Evolutionary conservation across 2,797 vertebrate species (phyloP), one percentile per base, ranked within the genome.

Genomic region (Tauraco hartlaubi): DNA sequence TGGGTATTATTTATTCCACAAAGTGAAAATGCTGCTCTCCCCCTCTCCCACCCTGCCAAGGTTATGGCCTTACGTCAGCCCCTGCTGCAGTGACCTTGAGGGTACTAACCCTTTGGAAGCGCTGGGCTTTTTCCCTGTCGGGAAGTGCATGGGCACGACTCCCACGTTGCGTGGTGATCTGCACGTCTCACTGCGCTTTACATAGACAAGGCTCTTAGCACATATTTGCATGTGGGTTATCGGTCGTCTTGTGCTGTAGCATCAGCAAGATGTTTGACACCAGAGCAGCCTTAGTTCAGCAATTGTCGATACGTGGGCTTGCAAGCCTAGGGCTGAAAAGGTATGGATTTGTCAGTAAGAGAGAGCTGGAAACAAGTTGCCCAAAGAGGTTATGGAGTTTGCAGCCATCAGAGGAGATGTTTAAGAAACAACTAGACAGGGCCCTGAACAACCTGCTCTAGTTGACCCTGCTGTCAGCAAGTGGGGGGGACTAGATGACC

Each of bases 1-100:
- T 96, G 96, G 85, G 72, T 92, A 93, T 93, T 96, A 95, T 97
- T 97, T 96, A 95, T 97, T 95, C 85, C 95, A 93, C 93, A 94
- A 87, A 96, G 85, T 95, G 88, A 90, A 95, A 96, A 97, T 0
- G 28, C 61, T 83, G 71, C 84, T 96, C 92, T 96, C 95, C 85
- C 93, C 39, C 86, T 90, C 88, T 95, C 88, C 90, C 86, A 96
- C 78, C 86, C 92, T 91, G 96, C 86, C 96, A 96, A 96, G 96
- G 96, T 94, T 96, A 91, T 3, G 28, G 96, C 92, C 93, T 96
- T 96, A 96, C 95, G 83, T 97, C 96, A 97, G 92, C 74, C 72
- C 81, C 72, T 11, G 88, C 61, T n/a, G 94, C 1, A 9, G 68
- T 96, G 92, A 93, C 94, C 90, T 95, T 95, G 95, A 94, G 96